Percentiles rank a stretch among this genome's conserved stretches.
Conservation (phyloP, 1,140 invertebrate species). For the Streblospio benedicti region DNA sequence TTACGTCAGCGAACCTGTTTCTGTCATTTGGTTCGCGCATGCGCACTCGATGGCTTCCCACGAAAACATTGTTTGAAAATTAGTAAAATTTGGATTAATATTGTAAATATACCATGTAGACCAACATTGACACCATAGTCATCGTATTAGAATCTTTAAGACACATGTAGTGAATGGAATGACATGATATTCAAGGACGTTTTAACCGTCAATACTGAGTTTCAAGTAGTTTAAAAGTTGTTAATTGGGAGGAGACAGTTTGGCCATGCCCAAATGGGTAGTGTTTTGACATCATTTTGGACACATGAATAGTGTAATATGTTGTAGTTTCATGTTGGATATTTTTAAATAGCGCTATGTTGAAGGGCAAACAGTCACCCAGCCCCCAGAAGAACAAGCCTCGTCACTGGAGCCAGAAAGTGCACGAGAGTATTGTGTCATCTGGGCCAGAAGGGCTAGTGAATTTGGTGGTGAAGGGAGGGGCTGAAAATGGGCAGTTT, state of each 20-base stretch:
- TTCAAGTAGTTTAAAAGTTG: too few species aligned
- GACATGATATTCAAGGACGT: too few species aligned
- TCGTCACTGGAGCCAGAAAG: slow-evolving; percentile 39
- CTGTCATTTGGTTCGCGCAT: neutral
- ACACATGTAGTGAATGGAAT: too few species aligned
- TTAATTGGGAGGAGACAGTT: too few species aligned
- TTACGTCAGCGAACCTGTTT: neutral
- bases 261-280: too few species aligned
- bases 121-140: too few species aligned
- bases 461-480: slow-evolving; percentile 46
- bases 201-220: too few species aligned
- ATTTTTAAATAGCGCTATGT: neutral
- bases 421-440: slow-evolving; percentile 41
- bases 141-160: too few species aligned
- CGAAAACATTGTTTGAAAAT: slow-evolving; percentile 5
- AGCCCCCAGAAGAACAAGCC: slow-evolving; percentile 5
- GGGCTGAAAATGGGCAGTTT: slow-evolving; percentile 57
- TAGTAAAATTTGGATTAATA: neutral
- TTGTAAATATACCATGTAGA: too few species aligned
- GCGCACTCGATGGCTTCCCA: neutral
- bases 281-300: too few species aligned
- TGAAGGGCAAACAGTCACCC: slow-evolving; percentile 1
- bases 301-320: too few species aligned
- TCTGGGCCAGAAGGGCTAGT: slow-evolving; percentile 38
- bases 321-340: too few species aligned